A percentile compares a stretch with the other conserved stretches of the same genome.
Conservation (phyloP, 1,140 invertebrate genomes). For the Steinernema khuongi region DNA sequence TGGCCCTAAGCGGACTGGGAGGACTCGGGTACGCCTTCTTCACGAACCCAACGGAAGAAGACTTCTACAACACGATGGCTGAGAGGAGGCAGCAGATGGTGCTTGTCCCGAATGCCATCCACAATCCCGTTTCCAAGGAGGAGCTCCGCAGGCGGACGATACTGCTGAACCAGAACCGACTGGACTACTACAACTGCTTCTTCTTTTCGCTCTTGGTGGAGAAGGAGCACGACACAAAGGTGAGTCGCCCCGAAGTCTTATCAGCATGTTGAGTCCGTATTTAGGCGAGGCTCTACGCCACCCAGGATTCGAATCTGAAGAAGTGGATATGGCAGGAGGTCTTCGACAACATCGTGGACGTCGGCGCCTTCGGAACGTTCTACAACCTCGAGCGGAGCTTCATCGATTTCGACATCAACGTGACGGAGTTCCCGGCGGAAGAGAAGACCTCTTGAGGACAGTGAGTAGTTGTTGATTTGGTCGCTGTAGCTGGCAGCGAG, state of each 20-base stretch:
- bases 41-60: constrained; percentile 42
- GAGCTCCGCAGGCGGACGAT: constrained; percentile 31
- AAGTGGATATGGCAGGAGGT: constrained; percentile 44
- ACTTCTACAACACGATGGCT: constrained; percentile 32
- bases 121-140: constrained; percentile 32
- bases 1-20: constrained; percentile 21
- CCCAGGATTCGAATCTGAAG: constrained; percentile 45
- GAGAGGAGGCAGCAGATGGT: constrained; percentile 40
- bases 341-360: constrained; percentile 41
- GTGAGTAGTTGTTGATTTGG: background rate
- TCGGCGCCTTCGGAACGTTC: constrained; percentile 45
- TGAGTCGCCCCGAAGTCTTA: constrained; percentile 32
- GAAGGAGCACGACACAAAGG: constrained; percentile 39
- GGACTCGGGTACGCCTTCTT: constrained; percentile 25
- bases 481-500: background rate
- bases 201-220: constrained; percentile 44
- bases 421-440: constrained; percentile 8
- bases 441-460: background rate
- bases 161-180: constrained; percentile 41
- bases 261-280: background rate
- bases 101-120: constrained; percentile 36
- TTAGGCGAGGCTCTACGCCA: constrained; percentile 36
- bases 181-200: constrained; percentile 46
- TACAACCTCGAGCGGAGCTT: constrained; percentile 40
- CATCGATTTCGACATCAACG: constrained; percentile 42